These are phyloP conservation scores for Cylas formicarius DNA, from an alignment of 1,140 invertebrate species.

Conservation along the genomic window DNA sequence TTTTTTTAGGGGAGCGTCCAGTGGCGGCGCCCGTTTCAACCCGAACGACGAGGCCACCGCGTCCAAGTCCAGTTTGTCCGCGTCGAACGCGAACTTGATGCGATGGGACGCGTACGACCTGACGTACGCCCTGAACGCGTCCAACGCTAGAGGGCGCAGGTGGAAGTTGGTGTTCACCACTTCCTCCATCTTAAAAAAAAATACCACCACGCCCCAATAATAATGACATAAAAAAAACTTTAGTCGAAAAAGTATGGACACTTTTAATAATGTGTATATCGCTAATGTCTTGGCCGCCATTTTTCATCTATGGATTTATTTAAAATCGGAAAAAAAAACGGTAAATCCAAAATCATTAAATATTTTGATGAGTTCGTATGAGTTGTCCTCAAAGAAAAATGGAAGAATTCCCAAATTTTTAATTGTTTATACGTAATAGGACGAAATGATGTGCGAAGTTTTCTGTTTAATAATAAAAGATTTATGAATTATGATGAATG, in stretches of 20 bases:
- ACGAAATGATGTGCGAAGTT: too few species aligned
- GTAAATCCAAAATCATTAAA: slow-evolving; percentile 98
- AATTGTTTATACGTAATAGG: too few species aligned
- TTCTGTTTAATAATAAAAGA: too few species aligned
- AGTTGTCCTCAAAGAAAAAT: too few species aligned
- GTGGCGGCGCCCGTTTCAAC: slow-evolving; percentile 82
- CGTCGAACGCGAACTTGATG: slow-evolving; percentile 92
- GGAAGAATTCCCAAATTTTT: too few species aligned
- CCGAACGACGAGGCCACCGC: slow-evolving; percentile 91
- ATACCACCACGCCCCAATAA: too few species aligned
- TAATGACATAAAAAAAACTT: too few species aligned
- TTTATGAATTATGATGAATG: too few species aligned
- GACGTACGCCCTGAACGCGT: slow-evolving; percentile 94
- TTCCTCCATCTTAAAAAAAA: slow-evolving; percentile 79
- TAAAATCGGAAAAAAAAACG: too few species aligned
- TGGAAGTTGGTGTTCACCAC: slow-evolving; percentile 93
- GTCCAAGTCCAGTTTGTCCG: slow-evolving; percentile 82
- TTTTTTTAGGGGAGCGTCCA: too few species aligned
- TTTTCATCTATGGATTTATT: slow-evolving; percentile 94
- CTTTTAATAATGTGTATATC: too few species aligned
- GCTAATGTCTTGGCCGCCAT: slow-evolving; percentile 61
- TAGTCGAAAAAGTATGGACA: not conserved
- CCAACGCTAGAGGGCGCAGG: slow-evolving; percentile 88
- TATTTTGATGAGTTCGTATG: too few species aligned
- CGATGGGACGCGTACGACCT: slow-evolving; percentile 95